phyloP scores from a whole-genome alignment of 2,113 vertebrate species.

The Gambusia holbrooki region DNA sequence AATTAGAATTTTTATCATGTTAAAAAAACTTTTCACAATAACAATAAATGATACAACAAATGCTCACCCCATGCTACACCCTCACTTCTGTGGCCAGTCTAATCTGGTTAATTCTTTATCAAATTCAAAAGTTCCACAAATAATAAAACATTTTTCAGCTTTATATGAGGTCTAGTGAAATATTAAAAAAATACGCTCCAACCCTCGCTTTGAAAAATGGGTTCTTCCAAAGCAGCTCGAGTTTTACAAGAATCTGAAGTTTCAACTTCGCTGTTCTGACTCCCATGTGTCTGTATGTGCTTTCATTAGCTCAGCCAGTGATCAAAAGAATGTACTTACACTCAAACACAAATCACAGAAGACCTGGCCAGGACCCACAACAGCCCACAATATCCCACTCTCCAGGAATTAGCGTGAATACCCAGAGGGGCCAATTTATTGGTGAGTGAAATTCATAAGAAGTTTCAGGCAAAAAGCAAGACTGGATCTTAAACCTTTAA shows the following conservation, averaged over 20 bases:
- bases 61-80: background rate
- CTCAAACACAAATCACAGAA: constrained; percentile 56
- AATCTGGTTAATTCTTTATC: background rate
- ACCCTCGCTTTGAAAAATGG: constrained; percentile 28
- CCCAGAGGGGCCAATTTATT: constrained; percentile 82
- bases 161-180: background rate
- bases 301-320: constrained; percentile 66
- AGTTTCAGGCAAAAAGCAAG: constrained; percentile 56
- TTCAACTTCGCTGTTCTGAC: constrained; percentile 32
- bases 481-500: constrained; percentile 47
- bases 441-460: constrained; percentile 74
- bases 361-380: constrained; percentile 55
- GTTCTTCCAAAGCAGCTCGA: constrained; percentile 1
- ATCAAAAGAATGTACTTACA: constrained; percentile 70
- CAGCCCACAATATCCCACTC: constrained; percentile 56
- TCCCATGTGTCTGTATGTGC: constrained; percentile 54
- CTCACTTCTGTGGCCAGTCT: background rate
- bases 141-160: constrained; percentile 21
- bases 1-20: background rate
- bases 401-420: constrained; percentile 70
- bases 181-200: background rate
- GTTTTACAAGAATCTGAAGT: constrained; percentile 30
- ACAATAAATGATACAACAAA: too few relatives aligned
- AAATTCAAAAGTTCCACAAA: constrained; percentile 20
- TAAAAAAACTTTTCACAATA: too few relatives aligned